Evolutionary conservation across 2,888 invertebrate genomes (phyloP).

Genomic region (Aproaerema taeniolella): DNA sequence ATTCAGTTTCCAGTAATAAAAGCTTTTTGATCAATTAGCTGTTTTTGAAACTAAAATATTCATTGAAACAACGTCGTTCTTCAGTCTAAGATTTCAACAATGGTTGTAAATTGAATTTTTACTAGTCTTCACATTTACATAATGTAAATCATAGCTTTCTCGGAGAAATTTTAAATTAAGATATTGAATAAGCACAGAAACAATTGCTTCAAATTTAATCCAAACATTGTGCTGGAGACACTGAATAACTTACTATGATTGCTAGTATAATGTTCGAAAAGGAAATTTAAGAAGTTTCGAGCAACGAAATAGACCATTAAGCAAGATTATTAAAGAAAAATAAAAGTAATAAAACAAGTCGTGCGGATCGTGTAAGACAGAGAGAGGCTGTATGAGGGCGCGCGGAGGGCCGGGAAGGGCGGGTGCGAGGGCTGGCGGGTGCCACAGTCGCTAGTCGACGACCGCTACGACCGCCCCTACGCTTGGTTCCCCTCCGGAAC

Average conservation of each 20-base stretch:
- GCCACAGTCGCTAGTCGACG: slow-evolving; percentile 49
- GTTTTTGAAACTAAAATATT: too few species aligned
- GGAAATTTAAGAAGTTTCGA: slow-evolving; percentile 55
- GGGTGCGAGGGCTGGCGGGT: slow-evolving; percentile 29
- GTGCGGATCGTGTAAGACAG: slow-evolving; percentile 54
- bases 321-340: slow-evolving; percentile 71
- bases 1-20: too few species aligned
- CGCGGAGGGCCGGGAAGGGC: slow-evolving; percentile 43
- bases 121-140: too few species aligned
- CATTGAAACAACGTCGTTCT: too few species aligned
- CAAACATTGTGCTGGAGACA: slow-evolving; percentile 23
- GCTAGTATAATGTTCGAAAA: slow-evolving; percentile 38
- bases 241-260: slow-evolving; percentile 35
- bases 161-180: too few species aligned
- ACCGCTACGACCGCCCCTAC: slow-evolving; percentile 25
- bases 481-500: slow-evolving; percentile 20
- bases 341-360: slow-evolving; percentile 69
- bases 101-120: too few species aligned
- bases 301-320: slow-evolving; percentile 62
- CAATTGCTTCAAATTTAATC: slow-evolving; percentile 13
- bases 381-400: slow-evolving; percentile 20
- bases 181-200: not conserved
- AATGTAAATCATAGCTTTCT: too few species aligned
- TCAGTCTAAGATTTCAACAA: too few species aligned
- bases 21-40: too few species aligned